Base-by-base conservation (phyloP, 1,140 invertebrate species). In the Tyrophagus putrescentiae region DNA sequence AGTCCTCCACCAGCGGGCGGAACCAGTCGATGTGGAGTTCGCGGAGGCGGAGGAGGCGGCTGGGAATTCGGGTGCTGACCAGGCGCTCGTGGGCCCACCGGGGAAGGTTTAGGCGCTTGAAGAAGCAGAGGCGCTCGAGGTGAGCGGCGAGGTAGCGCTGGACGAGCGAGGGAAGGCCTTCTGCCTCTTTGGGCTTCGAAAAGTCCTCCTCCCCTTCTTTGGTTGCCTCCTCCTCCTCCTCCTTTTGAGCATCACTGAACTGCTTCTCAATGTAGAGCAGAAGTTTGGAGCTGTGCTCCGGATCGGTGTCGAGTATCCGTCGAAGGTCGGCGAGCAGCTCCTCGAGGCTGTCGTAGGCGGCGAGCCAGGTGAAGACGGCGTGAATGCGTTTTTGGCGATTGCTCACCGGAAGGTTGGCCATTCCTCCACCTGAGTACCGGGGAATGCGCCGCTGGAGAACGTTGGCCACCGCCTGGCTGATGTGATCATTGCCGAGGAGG, bases 401-500 rank as follows among this genome's bases (percentile, higher is more conserved):
- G n/a, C 23, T 25, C 18, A 25, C 31, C 21, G 45, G 18, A 7
- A 48, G 23, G 13, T 21, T 48, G 6, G 18, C 23, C 7, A 48
- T n/a, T n/a, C n/a, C n/a, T n/a, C n/a, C n/a, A n/a, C n/a, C n/a
- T n/a, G n/a, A n/a, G n/a, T n/a, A n/a, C n/a, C n/a, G n/a, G n/a
- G n/a, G n/a, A n/a, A n/a, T n/a, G n/a, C n/a, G n/a, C n/a, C n/a
- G n/a, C n/a, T n/a, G 45, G 7, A 48, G 9, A 21, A 13, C 23
- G 31, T 18, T 54, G 32, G 52, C 25, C 25, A 31, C 25, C 25
- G 32, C 31, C 18, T 11, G 9, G 39, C 39, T 34, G 2, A 54
- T 27, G 27, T 54, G 39, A 54, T 54, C 52, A 54, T 54, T 54
- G 13, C 52, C 52, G 9, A 54, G 27, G 1, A 54, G 32, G n/a